Evolutionary conservation across 2,113 vertebrate species (phyloP).

Genomic region (Corythoichthys intestinalis): DNA sequence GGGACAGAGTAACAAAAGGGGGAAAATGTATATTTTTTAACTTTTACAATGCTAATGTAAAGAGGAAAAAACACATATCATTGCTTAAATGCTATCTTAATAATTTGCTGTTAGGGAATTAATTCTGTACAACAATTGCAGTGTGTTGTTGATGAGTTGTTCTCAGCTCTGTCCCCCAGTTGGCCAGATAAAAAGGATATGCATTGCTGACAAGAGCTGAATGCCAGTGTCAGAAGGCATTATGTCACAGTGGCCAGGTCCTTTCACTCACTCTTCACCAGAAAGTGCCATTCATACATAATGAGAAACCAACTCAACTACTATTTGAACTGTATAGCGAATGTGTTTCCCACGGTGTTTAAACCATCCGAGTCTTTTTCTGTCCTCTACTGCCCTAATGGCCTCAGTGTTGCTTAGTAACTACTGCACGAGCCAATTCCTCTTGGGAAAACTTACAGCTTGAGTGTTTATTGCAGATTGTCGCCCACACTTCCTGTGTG

Average conservation of each 20-base stretch:
- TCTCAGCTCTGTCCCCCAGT: background rate
- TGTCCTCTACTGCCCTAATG: background rate
- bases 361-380: background rate
- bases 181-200: conserved; percentile 7
- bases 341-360: background rate
- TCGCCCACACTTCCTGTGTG: conserved; percentile 10
- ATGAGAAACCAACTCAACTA: background rate
- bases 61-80: too few relatives aligned
- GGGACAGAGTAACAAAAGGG: too few relatives aligned
- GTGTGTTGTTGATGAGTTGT: background rate
- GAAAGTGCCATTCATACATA: conserved; percentile 42
- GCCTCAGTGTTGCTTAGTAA: conserved; percentile 40
- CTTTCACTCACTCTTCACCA: conserved; percentile 15
- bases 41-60: too few relatives aligned
- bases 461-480: background rate
- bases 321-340: background rate
- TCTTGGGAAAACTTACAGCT: background rate
- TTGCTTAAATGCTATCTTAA: too few relatives aligned
- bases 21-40: too few relatives aligned
- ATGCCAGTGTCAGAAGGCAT: conserved; percentile 19
- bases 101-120: too few relatives aligned
- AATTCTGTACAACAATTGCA: background rate
- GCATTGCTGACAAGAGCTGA: conserved; percentile 43
- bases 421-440: background rate
- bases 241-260: conserved; percentile 31